Evolutionary conservation across 1,140 invertebrate genomes (phyloP), one percentile per base, ranked within the genome.

Genomic region (Hylyphantes graminicola): DNA sequence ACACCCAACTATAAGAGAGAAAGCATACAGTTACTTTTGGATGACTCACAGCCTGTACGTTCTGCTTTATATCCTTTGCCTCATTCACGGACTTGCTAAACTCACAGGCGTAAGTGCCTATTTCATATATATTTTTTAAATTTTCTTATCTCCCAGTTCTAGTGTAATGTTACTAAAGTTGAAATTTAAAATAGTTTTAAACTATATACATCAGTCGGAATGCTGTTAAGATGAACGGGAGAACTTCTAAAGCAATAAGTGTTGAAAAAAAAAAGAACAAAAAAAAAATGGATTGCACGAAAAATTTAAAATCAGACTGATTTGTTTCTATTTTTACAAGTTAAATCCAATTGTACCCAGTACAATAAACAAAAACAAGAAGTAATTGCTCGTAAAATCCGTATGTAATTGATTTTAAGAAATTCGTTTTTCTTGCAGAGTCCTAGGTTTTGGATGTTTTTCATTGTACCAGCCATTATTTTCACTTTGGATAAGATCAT

Each of bases 1-100:
- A 0, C 97, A 98, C 89, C 96, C 97, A 0, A 94, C 93, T 4
- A 96, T 99, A 51, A 92, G 98, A 5, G 96, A 97, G 88, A 94
- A 96, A 87, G 97, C 97, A 0, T 98, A 98, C 89, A 96, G 96
- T 78, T 98, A 96, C 90, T 99, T 99, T 90, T 99, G 98, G 96
- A 93, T 94, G 15, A 96, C 98, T n/a, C 98, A 99, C 89, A 95
- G 96, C 21, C 92, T 99, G 0, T 98, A 99, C 88, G 93, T 98
- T 51, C 89, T 95, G 0, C 91, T 99, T 3, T 99, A 99, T 88
- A 93, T 95, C 0, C 90, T 99, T 9, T 95, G 94, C 86, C 90
- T 99, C 53, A 93, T 99, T 59, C 98, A 99, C 87, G 98, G 98
- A 2, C 90, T 98, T n/a, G 97, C 96, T 0, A 92, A 96, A 76